Evolutionary conservation across 2,888 invertebrate genomes (phyloP).

Genomic region (Eilema sororculum): DNA sequence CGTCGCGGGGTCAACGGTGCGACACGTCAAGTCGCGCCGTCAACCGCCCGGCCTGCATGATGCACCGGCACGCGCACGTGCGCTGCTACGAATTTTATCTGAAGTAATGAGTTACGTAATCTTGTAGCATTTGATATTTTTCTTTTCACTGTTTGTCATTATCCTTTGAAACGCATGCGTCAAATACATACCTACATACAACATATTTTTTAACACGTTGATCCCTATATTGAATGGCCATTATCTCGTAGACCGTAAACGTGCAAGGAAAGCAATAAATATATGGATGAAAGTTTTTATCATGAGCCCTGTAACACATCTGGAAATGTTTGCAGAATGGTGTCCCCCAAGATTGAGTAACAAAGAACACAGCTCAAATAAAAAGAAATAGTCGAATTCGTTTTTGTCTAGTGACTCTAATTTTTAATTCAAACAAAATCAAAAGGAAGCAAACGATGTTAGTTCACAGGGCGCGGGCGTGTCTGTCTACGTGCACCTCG

Average conservation of each 20-base stretch:
- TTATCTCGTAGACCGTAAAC: background rate
- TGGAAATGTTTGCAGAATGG: background rate
- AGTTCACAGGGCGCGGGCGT: background rate
- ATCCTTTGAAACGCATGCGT: background rate
- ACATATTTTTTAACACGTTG: background rate
- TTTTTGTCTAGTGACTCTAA: background rate
- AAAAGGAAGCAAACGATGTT: slow-evolving; percentile 2
- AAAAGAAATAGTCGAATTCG: background rate
- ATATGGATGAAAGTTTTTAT: too few relatives aligned
- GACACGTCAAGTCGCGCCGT: slow-evolving; percentile 19
- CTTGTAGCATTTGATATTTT: background rate
- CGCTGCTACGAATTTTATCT: background rate
- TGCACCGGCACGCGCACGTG: slow-evolving; percentile 19
- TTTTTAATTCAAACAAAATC: slow-evolving; percentile 12
- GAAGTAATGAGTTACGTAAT: background rate
- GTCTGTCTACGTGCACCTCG: background rate
- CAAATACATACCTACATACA: background rate
- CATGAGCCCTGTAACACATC: too few relatives aligned
- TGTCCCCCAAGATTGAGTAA: background rate
- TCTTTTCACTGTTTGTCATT: background rate
- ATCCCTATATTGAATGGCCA: background rate
- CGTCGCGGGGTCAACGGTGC: slow-evolving; percentile 54
- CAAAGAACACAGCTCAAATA: background rate
- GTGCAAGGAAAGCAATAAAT: background rate
- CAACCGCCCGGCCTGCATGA: background rate